phyloP scores from a whole-genome alignment of 2,888 invertebrate genomes.

The Melieria omissa region DNA sequence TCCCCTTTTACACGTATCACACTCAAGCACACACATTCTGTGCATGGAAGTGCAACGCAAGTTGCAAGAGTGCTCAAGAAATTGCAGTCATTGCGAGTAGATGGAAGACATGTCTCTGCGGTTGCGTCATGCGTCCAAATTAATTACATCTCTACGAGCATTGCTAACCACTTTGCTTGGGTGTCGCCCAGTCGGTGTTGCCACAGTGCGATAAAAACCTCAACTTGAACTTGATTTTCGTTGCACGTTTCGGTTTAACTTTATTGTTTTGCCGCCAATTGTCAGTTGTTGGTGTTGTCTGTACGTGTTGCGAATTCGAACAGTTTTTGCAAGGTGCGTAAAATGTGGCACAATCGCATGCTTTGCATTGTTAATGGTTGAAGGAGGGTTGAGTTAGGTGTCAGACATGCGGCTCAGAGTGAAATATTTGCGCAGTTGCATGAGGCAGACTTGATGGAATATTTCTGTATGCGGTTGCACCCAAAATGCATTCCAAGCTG shows the following conservation, averaged over 20 bases:
- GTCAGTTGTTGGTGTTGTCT: neutral
- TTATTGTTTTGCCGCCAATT: neutral
- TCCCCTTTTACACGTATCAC: neutral
- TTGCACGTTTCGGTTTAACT: neutral
- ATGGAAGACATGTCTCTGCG: neutral
- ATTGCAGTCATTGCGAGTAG: constrained; percentile 17
- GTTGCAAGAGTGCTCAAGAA: neutral
- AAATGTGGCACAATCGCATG: neutral
- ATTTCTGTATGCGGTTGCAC: too few species aligned
- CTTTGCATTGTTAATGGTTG: too few species aligned
- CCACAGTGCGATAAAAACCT: neutral
- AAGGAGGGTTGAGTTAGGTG: too few species aligned
- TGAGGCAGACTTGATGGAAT: too few species aligned
- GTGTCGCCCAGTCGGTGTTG: too few species aligned
- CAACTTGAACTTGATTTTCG: constrained; percentile 22
- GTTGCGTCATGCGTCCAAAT: neutral
- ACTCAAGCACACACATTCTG: neutral
- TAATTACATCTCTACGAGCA: neutral
- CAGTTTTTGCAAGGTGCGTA: neutral
- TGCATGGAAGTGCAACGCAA: constrained; percentile 1
- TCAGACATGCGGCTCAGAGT: too few species aligned
- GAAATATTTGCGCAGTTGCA: too few species aligned
- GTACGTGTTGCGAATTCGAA: constrained; percentile 14
- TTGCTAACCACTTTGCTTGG: neutral
- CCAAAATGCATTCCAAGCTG: too few species aligned